These are phyloP conservation scores for Reticulitermes lucifugus DNA, from an alignment of 2,888 invertebrate genomes.

Conservation along the genomic window DNA sequence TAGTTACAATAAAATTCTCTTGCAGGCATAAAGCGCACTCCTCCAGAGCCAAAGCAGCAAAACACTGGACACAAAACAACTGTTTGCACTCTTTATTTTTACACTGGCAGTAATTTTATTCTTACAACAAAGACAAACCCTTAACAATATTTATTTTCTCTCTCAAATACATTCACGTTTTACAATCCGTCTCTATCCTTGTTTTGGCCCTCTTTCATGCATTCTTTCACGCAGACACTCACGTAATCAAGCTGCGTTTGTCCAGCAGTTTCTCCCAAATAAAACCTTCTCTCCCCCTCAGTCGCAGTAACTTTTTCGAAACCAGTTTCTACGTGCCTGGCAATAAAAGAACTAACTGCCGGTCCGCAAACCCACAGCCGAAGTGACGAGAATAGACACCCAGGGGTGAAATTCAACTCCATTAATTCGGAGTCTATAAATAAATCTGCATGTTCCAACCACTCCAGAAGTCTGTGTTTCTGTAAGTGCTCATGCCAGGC, in stretches of 20 bases:
- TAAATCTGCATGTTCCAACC: too few species aligned
- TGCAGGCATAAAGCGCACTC: too few species aligned
- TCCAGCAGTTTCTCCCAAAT: slow-evolving; percentile 1
- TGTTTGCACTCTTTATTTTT: not conserved
- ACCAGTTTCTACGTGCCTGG: not conserved
- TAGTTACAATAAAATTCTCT: too few species aligned
- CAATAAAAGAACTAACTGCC: not conserved
- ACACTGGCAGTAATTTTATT: not conserved
- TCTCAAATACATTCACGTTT: not conserved
- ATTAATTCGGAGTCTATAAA: not conserved
- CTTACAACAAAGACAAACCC: not conserved
- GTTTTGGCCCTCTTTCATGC: too few species aligned
- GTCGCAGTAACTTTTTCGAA: not conserved
- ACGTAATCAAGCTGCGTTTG: not conserved
- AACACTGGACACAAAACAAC: not conserved
- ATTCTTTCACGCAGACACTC: too few species aligned
- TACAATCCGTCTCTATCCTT: not conserved
- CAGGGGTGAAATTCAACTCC: not conserved
- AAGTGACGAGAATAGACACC: too few species aligned
- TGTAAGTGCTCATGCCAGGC: too few species aligned
- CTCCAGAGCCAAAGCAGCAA: too few species aligned
- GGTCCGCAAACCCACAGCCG: not conserved
- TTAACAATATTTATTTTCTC: not conserved
- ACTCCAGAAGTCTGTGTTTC: too few species aligned
- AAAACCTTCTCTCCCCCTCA: not conserved